phyloP scores from a whole-genome alignment of 1,140 invertebrate genomes.

The Lethrus apterus region DNA sequence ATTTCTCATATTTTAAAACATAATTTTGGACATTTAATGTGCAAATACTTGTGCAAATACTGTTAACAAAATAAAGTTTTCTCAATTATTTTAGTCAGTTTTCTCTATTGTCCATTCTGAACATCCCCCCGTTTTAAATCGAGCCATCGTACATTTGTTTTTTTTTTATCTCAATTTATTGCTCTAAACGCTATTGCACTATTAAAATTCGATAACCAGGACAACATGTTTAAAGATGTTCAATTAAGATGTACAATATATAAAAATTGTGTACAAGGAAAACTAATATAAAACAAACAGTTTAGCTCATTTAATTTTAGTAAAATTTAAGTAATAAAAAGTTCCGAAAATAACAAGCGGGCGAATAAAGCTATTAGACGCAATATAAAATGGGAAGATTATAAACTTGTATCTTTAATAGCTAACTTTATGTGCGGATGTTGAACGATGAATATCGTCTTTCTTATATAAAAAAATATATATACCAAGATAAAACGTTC shows the following conservation, averaged over 20 bases:
- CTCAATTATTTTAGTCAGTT: too few relatives aligned
- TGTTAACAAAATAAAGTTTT: too few relatives aligned
- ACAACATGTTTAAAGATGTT: neutral
- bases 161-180: too few relatives aligned
- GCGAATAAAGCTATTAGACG: conserved; percentile 28
- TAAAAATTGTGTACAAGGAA: too few relatives aligned
- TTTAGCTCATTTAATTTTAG: conserved; percentile 28
- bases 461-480: conserved; percentile 26
- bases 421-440: conserved; percentile 34
- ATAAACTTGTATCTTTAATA: conserved; percentile 40
- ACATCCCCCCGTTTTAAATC: too few relatives aligned
- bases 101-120: too few relatives aligned
- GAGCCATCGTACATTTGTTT: neutral
- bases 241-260: too few relatives aligned
- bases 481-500: conserved; percentile 30
- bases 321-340: conserved; percentile 33
- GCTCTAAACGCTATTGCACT: too few relatives aligned
- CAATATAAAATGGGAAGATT: conserved; percentile 34
- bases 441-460: conserved; percentile 35
- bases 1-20: too few relatives aligned
- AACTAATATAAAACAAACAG: too few relatives aligned
- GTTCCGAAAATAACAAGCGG: conserved; percentile 22
- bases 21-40: too few relatives aligned
- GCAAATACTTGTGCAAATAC: too few relatives aligned
- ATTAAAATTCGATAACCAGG: neutral